phyloP scores from a whole-genome alignment of 2,888 invertebrate genomes.

The Branchipolynoe longqiensis region DNA sequence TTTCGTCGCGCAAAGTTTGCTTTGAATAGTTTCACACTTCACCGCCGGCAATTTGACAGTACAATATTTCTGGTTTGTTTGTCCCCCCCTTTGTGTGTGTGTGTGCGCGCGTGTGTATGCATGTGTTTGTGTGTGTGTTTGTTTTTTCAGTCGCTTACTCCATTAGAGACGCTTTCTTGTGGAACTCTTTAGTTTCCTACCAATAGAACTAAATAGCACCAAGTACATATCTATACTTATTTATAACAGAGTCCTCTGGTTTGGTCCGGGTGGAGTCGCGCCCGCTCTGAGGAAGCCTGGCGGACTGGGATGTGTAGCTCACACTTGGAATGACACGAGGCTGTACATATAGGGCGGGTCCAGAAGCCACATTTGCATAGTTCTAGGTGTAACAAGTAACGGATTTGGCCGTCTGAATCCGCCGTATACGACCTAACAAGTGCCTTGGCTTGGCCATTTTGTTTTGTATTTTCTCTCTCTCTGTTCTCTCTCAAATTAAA shows the following conservation, averaged over 20 bases:
- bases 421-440: slow-evolving; percentile 50
- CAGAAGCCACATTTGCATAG: slow-evolving; percentile 53
- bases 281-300: slow-evolving; percentile 19
- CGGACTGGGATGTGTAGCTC: slow-evolving; percentile 31
- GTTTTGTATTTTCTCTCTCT: no score
- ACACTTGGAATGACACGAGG: slow-evolving; percentile 30
- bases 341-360: slow-evolving; percentile 45
- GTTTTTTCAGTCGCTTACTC: no score
- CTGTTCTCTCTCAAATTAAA: slow-evolving; percentile 4
- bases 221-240: slow-evolving; percentile 57
- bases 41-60: no score
- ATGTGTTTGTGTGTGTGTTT: neutral
- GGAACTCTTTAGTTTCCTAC: slow-evolving; percentile 47
- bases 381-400: slow-evolving; percentile 54
- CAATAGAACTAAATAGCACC: slow-evolving; percentile 57
- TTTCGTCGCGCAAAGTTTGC: no score
- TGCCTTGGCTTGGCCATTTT: slow-evolving; percentile 44
- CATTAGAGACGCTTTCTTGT: slow-evolving; percentile 42
- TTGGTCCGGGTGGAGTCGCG: slow-evolving; percentile 45
- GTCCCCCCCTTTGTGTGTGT: no score
- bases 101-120: no score
- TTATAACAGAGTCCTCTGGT: slow-evolving; percentile 51
- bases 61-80: no score
- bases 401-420: slow-evolving; percentile 49
- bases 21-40: no score